Conservation (phyloP, 2,888 invertebrate genomes). For the Rhagophthalmus giganteus region DNA sequence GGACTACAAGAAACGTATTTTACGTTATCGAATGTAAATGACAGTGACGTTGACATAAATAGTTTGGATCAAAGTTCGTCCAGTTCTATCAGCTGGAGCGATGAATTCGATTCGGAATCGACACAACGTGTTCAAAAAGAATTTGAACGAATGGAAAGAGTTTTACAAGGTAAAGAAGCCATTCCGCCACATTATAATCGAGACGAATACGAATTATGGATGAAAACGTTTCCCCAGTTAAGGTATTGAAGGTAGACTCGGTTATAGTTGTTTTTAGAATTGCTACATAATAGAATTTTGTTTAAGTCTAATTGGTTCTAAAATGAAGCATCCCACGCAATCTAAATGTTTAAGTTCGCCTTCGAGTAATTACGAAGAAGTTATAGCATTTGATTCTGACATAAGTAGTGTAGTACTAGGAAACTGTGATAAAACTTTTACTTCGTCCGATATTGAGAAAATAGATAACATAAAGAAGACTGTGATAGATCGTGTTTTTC, state of each 20-base stretch:
- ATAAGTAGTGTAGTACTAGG: constrained; percentile 1
- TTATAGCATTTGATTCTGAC: constrained; percentile 11
- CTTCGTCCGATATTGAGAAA: constrained; percentile 7
- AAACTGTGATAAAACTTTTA: constrained; percentile 10
- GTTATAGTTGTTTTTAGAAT: neutral
- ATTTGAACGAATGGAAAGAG: constrained; percentile 62
- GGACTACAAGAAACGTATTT: neutral
- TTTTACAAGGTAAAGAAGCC: constrained; percentile 60
- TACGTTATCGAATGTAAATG: constrained; percentile 1
- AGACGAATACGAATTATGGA: constrained; percentile 65
- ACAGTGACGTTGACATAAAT: constrained; percentile 20
- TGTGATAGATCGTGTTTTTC: constrained; percentile 41
- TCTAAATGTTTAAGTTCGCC: neutral
- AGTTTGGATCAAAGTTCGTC: constrained; percentile 44
- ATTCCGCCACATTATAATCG: constrained; percentile 57
- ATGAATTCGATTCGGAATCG: constrained; percentile 60
- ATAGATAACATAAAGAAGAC: constrained; percentile 25
- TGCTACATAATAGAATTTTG: constrained; percentile 10
- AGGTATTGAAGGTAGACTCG: constrained; percentile 51
- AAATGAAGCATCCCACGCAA: constrained; percentile 3
- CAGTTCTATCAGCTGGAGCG: constrained; percentile 58
- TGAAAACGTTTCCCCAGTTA: constrained; percentile 61
- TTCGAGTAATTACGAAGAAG: constrained; percentile 2
- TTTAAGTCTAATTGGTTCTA: constrained; percentile 15
- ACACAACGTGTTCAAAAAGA: constrained; percentile 59